Evolutionary conservation across 2,113 vertebrate species (phyloP).

Genomic region (Phalacrocorax brasilianus): DNA sequence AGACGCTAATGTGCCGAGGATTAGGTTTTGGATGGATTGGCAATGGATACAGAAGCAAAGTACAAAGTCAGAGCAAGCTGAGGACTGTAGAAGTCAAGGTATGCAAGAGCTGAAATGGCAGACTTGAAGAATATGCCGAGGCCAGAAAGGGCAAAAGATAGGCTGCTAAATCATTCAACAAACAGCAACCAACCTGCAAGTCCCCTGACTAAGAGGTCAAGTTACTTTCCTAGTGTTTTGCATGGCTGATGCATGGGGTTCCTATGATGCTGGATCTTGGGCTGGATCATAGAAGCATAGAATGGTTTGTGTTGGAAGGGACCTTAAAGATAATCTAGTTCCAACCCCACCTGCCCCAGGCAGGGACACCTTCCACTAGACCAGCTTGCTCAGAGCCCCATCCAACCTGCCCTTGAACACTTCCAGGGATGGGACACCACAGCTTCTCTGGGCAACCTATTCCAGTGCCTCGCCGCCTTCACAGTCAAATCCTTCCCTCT

Average conservation of each 20-base stretch:
- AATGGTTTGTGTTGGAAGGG: too few species aligned
- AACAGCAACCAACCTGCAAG: neutral
- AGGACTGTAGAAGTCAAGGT: neutral
- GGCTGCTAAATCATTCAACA: neutral
- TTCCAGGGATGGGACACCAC: too few species aligned
- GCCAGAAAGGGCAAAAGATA: neutral
- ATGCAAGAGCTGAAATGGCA: neutral
- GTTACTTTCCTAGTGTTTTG: neutral
- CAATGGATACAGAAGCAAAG: rapidly evolving
- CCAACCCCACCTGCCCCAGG: too few species aligned
- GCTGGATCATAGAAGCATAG: too few species aligned
- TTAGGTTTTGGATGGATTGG: neutral
- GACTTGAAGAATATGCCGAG: neutral
- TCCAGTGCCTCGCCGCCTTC: too few species aligned
- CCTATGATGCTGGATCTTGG: neutral
- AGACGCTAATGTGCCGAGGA: neutral
- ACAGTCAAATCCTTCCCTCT: too few species aligned
- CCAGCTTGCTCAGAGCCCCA: too few species aligned
- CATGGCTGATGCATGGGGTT: neutral
- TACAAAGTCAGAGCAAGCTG: neutral
- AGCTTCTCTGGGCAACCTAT: too few species aligned
- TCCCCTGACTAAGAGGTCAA: neutral
- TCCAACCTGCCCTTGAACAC: too few species aligned
- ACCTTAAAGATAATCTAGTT: too few species aligned
- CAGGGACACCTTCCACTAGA: too few species aligned